A percentile compares a stretch with the other conserved stretches of the same genome.
phyloP scores from a whole-genome alignment of 1,140 invertebrate species.

The Myzus persicae region DNA sequence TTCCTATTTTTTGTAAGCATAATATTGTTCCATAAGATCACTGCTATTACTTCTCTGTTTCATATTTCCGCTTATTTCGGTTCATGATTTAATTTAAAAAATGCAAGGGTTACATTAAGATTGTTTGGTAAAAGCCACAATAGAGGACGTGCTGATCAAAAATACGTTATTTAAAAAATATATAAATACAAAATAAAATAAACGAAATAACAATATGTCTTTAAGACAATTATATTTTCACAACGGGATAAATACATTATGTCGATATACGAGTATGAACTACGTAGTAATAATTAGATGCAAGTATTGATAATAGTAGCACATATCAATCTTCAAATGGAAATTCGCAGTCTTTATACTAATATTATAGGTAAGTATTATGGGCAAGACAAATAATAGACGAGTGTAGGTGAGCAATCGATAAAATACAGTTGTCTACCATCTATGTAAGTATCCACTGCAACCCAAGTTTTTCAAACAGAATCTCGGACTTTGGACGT shows the following conservation, averaged over 20 bases:
- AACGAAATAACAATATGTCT: neutral
- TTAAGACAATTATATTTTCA: too few relatives aligned
- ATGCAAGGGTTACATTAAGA: neutral
- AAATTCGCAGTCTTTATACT: neutral
- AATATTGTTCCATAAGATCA: neutral
- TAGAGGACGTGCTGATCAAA: neutral
- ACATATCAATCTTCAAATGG: neutral
- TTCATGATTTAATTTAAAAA: neutral
- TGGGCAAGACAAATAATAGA: neutral
- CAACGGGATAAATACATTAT: too few relatives aligned
- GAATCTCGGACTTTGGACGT: too few relatives aligned
- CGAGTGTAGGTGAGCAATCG: neutral
- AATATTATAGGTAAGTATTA: neutral
- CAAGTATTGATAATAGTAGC: too few relatives aligned
- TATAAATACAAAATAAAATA: neutral
- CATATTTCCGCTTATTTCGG: neutral
- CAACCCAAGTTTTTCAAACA: too few relatives aligned
- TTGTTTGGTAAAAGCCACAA: neutral
- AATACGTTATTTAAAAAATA: neutral
- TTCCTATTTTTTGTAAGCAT: neutral
- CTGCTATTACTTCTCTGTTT: neutral
- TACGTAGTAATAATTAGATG: too few relatives aligned
- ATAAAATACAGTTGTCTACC: neutral
- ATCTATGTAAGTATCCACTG: too few relatives aligned
- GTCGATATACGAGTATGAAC: too few relatives aligned